Conservation (phyloP, 2,888 invertebrate species). For the Aquatica leii region DNA sequence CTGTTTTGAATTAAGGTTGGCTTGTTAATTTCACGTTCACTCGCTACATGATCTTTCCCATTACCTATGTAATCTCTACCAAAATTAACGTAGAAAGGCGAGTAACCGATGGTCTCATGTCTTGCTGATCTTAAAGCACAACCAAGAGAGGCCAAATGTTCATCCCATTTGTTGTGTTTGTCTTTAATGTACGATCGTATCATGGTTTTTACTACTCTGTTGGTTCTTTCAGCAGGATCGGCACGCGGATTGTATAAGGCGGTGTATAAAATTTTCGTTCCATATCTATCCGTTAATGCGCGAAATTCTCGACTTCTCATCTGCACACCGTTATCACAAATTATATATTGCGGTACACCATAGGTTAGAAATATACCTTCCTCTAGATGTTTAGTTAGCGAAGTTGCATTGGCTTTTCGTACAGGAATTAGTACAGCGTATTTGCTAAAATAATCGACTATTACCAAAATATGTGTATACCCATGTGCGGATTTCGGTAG, state of each 20-base stretch:
- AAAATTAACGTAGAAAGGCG: background rate
- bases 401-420: background rate
- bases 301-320: background rate
- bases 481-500: no score
- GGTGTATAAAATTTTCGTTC: background rate
- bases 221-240: no score
- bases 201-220: no score
- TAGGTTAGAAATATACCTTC: background rate
- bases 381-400: background rate
- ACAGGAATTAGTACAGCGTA: background rate
- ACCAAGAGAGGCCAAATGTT: background rate
- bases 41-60: no score
- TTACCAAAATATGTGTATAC: background rate
- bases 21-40: no score
- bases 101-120: background rate
- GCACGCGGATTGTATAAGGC: background rate
- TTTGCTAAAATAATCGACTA: background rate
- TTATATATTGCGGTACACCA: background rate
- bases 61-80: no score
- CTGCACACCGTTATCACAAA: conserved; percentile 1
- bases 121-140: background rate
- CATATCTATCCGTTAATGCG: no score
- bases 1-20: no score
- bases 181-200: no score
- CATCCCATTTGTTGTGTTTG: background rate